Evolutionary conservation across 2,888 invertebrate species (phyloP).

Genomic region (Cepaea hortensis): DNA sequence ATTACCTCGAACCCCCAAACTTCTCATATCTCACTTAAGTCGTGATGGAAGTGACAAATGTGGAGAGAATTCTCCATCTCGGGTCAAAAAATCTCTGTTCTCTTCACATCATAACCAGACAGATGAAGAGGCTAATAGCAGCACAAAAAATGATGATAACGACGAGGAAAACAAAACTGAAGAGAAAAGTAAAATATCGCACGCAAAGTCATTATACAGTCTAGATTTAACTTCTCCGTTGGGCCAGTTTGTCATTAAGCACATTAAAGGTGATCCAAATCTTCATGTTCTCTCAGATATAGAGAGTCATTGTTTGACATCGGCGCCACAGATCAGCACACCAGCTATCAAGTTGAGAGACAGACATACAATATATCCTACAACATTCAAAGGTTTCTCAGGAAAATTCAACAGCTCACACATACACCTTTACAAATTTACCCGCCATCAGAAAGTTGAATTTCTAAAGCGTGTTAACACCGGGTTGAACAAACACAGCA

Average conservation of each 20-base stretch:
- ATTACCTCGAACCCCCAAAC: slow-evolving; percentile 68
- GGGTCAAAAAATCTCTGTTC: slow-evolving; percentile 15
- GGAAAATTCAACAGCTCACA: slow-evolving; percentile 52
- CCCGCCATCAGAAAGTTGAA: slow-evolving; percentile 57
- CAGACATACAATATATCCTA: slow-evolving; percentile 60
- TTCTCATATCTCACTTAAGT: slow-evolving; percentile 71
- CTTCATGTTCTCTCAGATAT: slow-evolving; percentile 60
- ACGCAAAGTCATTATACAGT: slow-evolving; percentile 59
- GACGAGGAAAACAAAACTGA: slow-evolving; percentile 55
- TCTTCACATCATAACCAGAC: neutral
- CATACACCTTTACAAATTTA: slow-evolving; percentile 67
- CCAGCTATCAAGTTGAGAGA: slow-evolving; percentile 64
- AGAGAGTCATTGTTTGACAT: slow-evolving; percentile 59
- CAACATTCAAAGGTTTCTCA: slow-evolving; percentile 60
- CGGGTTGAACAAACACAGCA: slow-evolving; percentile 62
- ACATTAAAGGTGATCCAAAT: slow-evolving; percentile 62
- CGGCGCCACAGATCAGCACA: slow-evolving; percentile 67
- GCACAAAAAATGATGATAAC: slow-evolving; percentile 33
- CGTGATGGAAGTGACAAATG: slow-evolving; percentile 55
- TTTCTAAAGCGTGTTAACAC: slow-evolving; percentile 61
- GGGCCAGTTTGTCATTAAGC: slow-evolving; percentile 67
- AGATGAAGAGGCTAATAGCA: slow-evolving; percentile 40
- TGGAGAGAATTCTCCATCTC: neutral
- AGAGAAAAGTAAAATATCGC: slow-evolving; percentile 36
- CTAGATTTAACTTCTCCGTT: slow-evolving; percentile 68